Evolutionary conservation across 2,797 vertebrate genomes (phyloP).

Genomic region (Rhinoraja longicauda): DNA sequence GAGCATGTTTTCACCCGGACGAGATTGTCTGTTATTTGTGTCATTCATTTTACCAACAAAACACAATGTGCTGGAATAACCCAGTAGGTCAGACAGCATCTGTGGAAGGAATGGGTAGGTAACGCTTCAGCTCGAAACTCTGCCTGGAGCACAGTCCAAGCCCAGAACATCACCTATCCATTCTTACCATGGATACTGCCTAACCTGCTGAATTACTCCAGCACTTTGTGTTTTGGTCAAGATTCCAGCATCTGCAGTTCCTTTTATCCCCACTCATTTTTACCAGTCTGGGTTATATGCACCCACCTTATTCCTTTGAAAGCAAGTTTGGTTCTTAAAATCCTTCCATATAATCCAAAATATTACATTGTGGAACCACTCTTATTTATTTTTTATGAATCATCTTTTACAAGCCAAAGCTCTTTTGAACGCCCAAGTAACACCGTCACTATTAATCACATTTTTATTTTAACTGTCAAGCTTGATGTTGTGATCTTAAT

Average conservation of each 20-base stretch:
- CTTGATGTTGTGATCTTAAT: background rate
- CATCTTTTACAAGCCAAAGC: background rate
- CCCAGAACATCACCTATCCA: no score
- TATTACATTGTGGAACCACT: background rate
- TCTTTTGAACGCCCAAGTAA: slow-evolving; percentile 5
- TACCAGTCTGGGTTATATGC: background rate
- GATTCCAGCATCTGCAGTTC: no score
- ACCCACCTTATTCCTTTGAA: background rate
- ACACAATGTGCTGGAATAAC: no score
- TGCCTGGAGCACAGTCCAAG: no score
- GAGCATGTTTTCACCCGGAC: background rate
- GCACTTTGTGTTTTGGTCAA: no score
- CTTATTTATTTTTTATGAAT: background rate
- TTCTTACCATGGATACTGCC: no score
- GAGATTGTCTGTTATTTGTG: background rate
- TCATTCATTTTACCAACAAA: background rate
- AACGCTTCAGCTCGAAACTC: no score
- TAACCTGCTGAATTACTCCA: no score
- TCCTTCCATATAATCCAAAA: background rate
- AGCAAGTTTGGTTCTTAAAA: background rate
- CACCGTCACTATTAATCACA: background rate
- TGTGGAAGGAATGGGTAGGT: no score
- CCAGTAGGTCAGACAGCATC: no score
- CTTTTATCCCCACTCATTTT: background rate
- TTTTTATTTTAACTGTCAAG: background rate